Conservation (phyloP, 1,140 invertebrate species). For the Zaprionus nigranus region DNA sequence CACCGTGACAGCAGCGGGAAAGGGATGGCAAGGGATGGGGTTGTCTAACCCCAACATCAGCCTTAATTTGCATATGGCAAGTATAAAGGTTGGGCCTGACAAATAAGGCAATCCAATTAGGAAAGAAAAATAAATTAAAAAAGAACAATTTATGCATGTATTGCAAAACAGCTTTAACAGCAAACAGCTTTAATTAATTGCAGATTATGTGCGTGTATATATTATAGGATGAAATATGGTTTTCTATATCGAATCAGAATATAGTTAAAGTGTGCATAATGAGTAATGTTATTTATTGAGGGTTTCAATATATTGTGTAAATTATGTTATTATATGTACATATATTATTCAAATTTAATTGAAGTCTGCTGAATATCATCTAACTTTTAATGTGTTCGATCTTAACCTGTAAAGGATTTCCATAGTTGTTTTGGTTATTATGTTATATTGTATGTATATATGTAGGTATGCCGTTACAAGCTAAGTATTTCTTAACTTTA, state of each 20-base stretch:
- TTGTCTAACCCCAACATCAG: slow-evolving; percentile 28
- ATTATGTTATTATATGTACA: no score
- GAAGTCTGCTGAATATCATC: background rate
- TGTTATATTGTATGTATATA: background rate
- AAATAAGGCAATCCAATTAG: background rate
- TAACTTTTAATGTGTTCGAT: background rate
- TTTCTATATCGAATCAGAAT: background rate
- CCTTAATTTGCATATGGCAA: slow-evolving; percentile 46
- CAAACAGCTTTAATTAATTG: slow-evolving; percentile 1
- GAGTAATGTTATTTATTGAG: background rate
- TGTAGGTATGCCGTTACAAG: no score
- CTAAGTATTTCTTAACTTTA: background rate
- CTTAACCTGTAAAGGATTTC: no score
- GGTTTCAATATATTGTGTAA: no score
- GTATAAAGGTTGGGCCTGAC: background rate
- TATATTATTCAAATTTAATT: no score
- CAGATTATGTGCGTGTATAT: no score
- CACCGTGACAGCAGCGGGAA: no score
- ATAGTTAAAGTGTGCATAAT: background rate
- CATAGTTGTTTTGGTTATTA: background rate
- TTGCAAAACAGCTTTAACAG: no score
- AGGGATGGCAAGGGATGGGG: background rate
- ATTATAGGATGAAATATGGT: no score
- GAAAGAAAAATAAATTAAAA: background rate
- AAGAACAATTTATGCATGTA: no score